Conservation (phyloP, 2,113 vertebrate species). For the Talpa occidentalis region DNA sequence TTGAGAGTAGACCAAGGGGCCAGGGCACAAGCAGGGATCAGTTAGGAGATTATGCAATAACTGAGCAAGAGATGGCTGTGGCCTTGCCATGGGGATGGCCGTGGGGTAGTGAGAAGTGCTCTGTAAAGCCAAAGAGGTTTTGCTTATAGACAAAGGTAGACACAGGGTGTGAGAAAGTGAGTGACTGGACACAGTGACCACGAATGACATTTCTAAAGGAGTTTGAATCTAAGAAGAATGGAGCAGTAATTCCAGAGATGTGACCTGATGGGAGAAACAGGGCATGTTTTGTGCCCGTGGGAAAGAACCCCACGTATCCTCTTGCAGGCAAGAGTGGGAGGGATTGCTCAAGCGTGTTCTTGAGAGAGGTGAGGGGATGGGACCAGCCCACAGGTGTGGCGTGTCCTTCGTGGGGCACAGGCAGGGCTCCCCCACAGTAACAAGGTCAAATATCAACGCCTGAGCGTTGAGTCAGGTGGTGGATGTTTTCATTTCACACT, state of each 20-base stretch:
- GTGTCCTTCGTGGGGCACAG: neutral
- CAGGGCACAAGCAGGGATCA: neutral
- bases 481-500: neutral
- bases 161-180: neutral
- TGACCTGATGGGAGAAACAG: neutral
- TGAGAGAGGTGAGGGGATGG: neutral
- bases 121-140: too few relatives aligned
- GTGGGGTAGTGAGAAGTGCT: too few relatives aligned
- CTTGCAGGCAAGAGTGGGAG: rapidly evolving
- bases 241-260: neutral
- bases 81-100: neutral
- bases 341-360: neutral
- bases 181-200: too few relatives aligned
- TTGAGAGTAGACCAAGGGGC: neutral
- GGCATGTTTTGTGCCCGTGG: neutral
- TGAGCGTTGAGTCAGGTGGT: neutral
- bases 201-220: neutral
- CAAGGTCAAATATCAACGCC: too few relatives aligned
- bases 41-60: neutral
- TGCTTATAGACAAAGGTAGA: neutral
- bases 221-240: neutral
- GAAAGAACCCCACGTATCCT: neutral
- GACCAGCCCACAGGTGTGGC: too few relatives aligned
- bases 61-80: neutral
- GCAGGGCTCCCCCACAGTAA: neutral